Base-by-base conservation (phyloP, 2,888 invertebrate species). In the Sarcophaga carnaria region DNA sequence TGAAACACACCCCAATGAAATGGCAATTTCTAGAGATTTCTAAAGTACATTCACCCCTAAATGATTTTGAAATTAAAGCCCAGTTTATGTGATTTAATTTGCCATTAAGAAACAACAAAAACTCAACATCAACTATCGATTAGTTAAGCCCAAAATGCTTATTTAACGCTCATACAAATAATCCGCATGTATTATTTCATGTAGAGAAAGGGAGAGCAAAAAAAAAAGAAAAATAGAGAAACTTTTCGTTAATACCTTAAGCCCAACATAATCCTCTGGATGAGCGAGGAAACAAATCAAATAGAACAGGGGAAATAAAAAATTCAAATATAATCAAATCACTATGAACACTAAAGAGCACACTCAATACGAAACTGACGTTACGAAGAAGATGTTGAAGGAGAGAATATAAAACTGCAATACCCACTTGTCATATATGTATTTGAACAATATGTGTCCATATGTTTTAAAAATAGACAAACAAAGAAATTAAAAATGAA, bases 401-500 rank as follows among this genome's bases (percentile, higher is more conserved):
- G 47, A 37, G 71, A 71, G 70, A 47, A 47, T 49, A 66, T 71
- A 47, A 47, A 66, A 66, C 8, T 11, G 4, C 70, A 76, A 82
- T 64, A 70, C 11, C 37, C 37, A 37, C 8, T 37, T 37, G 20
- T 62, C 17, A 17, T 14, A 14, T 14, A 62, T 49, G 69, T 69
- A 5, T 54, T 10, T 14, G 22, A 4, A 10, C 45, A 82, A 63
- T 20, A 45, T 66, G 54, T 11, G 17, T 14, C 4, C 22, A 69
- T 62, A 49, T 20, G 49, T 14, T 69, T 76, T 0, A 8, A 37
- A 66, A 62, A 80, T 14, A 71, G 49, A 72, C 80, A 76, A 80
- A 70, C 64, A 80, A 70, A 64, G 66, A 70, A 66, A 80, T 80
- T 83, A 79, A 69, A 79, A 79, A 59, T 69, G 27, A 81, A 79